Evolutionary conservation across 1,140 invertebrate species (phyloP).

Genomic region (Zaprionus nigranus): DNA sequence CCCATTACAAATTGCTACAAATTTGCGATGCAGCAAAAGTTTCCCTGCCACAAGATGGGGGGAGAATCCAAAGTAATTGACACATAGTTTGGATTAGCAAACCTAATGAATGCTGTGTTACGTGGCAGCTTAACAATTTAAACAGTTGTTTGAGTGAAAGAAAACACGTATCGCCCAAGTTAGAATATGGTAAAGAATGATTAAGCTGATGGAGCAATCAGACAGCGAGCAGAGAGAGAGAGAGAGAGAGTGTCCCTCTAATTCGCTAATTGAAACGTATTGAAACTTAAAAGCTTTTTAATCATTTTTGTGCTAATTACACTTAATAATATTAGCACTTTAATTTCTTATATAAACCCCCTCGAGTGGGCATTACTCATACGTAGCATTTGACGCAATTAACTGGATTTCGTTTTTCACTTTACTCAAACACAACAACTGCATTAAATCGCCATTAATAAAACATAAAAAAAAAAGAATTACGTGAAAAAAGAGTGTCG

Average conservation of each 20-base stretch:
- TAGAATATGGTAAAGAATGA: slow-evolving; percentile 8
- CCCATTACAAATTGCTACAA: slow-evolving; percentile 79
- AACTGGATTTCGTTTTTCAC: slow-evolving; percentile 8
- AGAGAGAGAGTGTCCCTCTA: neutral
- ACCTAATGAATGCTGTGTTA: slow-evolving; percentile 13
- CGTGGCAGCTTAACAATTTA: slow-evolving; percentile 28
- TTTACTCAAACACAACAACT: slow-evolving; percentile 51
- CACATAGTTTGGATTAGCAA: slow-evolving; percentile 43
- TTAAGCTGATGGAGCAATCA: slow-evolving; percentile 3
- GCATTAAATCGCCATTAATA: slow-evolving; percentile 73
- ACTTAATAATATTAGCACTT: slow-evolving; percentile 16
- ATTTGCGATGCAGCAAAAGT: slow-evolving; percentile 63
- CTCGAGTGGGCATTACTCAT: slow-evolving; percentile 33
- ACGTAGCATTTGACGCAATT: no score
- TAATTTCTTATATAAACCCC: neutral
- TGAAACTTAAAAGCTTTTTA: neutral
- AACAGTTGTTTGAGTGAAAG: slow-evolving; percentile 15
- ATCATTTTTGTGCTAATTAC: slow-evolving; percentile 22
- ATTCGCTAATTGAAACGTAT: neutral
- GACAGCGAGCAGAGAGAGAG: neutral
- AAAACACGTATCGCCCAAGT: slow-evolving; percentile 27
- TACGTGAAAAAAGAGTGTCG: neutral
- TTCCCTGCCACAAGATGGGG: slow-evolving; percentile 23
- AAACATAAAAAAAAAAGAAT: slow-evolving; percentile 17
- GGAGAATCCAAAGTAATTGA: slow-evolving; percentile 56